Evolutionary conservation across 2,113 vertebrate species (phyloP).

Genomic region (Colistium nudipinnis): DNA sequence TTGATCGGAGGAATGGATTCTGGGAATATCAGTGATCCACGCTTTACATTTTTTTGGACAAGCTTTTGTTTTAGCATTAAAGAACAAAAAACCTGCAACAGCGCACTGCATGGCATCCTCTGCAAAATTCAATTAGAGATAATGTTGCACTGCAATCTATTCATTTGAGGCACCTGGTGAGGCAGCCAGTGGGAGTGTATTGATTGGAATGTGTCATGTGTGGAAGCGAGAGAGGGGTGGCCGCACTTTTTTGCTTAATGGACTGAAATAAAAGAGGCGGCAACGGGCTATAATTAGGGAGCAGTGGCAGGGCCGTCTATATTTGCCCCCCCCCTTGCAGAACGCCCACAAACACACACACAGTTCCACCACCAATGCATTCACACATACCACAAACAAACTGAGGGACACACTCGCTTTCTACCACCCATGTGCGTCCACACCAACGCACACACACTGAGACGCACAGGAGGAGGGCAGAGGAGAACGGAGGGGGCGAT

Average conservation of each 20-base stretch:
- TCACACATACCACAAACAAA: slow-evolving; percentile 25
- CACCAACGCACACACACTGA: slow-evolving; percentile 37
- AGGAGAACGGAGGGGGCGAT: slow-evolving; percentile 64
- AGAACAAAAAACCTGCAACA: slow-evolving; percentile 36
- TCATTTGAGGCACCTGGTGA: slow-evolving; percentile 85
- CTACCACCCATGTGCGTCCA: slow-evolving; percentile 35
- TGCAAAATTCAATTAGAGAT: slow-evolving; percentile 88
- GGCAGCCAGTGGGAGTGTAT: slow-evolving; percentile 89
- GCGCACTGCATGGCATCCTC: slow-evolving; percentile 53
- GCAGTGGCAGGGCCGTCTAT: slow-evolving; percentile 84
- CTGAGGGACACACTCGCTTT: slow-evolving; percentile 39
- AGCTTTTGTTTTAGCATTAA: slow-evolving; percentile 35
- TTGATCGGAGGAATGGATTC: neutral
- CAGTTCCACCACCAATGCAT: slow-evolving; percentile 19
- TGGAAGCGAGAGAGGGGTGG: slow-evolving; percentile 85
- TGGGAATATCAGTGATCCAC: neutral
- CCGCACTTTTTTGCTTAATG: slow-evolving; percentile 91
- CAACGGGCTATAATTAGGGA: slow-evolving; percentile 93
- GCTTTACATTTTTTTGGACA: neutral
- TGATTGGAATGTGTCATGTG: slow-evolving; percentile 92
- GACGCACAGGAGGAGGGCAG: slow-evolving; percentile 58
- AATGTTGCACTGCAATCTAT: slow-evolving; percentile 87
- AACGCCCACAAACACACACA: slow-evolving; percentile 18
- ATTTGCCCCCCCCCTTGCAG: slow-evolving; percentile 77
- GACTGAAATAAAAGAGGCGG: slow-evolving; percentile 94